phyloP scores from a whole-genome alignment of 2,113 vertebrate species.

The Engystomops pustulosus region DNA sequence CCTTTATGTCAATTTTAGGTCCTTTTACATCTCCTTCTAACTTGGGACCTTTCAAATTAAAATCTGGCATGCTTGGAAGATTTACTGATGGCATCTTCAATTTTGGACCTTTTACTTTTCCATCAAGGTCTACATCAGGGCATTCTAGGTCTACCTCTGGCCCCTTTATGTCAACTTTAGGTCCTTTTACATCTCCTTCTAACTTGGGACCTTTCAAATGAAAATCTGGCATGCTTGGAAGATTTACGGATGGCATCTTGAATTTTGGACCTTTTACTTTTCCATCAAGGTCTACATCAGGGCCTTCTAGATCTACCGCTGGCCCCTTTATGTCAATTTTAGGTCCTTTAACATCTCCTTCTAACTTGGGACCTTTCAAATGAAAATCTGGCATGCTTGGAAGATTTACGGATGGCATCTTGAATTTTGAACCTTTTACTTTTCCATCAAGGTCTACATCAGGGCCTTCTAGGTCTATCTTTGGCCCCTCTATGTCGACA shows the following conservation, averaged over 20 bases:
- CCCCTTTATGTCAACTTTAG: not conserved
- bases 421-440: no score
- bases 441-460: no score
- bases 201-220: not conserved
- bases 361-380: conserved; percentile 58
- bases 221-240: conserved; percentile 53
- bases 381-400: no score
- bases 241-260: conserved; percentile 66
- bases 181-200: not conserved
- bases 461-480: conserved; percentile 59
- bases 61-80: conserved; percentile 48
- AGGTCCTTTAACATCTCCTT: conserved; percentile 67
- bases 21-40: conserved; percentile 30
- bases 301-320: conserved; percentile 64
- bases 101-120: conserved; percentile 42
- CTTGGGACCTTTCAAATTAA: conserved; percentile 58
- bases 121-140: conserved; percentile 57
- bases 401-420: no score
- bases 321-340: conserved; percentile 68
- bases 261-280: conserved; percentile 64
- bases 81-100: not conserved
- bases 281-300: conserved; percentile 62
- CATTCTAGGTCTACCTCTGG: not conserved
- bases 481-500: conserved; percentile 29
- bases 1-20: conserved; percentile 51